A percentile compares a stretch with the other conserved stretches of the same genome.
These are phyloP conservation scores for Natrix natrix DNA, from an alignment of 2,797 vertebrate genomes.

Conservation along the genomic window DNA sequence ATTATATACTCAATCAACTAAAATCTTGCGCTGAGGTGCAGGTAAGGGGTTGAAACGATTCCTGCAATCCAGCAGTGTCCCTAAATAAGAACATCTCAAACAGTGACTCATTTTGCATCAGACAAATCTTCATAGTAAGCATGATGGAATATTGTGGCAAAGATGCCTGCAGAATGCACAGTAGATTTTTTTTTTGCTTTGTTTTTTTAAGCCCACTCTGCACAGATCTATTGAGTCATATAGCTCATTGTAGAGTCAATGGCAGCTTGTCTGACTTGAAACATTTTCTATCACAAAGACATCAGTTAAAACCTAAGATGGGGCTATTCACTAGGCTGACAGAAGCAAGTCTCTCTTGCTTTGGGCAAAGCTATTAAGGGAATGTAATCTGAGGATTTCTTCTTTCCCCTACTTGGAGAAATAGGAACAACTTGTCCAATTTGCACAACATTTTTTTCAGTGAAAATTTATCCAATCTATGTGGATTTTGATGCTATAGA, in stretches of 20 bases:
- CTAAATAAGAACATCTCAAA: slow-evolving; percentile 19
- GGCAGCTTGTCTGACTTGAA: not conserved
- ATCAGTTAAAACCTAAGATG: not conserved
- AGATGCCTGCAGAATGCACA: not conserved
- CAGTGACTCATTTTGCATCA: not conserved
- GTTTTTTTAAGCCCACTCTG: not conserved
- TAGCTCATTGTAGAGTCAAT: not conserved
- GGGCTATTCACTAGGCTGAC: not conserved
- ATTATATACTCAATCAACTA: not conserved
- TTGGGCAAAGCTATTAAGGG: too few species aligned
- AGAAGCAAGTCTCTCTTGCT: not conserved
- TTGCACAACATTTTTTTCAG: not conserved
- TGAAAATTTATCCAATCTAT: not conserved
- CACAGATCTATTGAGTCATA: not conserved
- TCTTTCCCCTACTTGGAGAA: not conserved
- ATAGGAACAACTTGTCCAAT: not conserved
- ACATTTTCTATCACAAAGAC: not conserved
- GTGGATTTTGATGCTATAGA: not conserved
- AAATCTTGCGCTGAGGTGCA: not conserved
- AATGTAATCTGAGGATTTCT: not conserved
- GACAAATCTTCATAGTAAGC: not conserved
- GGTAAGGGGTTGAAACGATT: not conserved
- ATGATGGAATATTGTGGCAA: not conserved
- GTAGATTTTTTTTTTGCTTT: not conserved
- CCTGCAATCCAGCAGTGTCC: not conserved